Conservation (phyloP, 2,797 vertebrate genomes). For the Ibycter americanus region DNA sequence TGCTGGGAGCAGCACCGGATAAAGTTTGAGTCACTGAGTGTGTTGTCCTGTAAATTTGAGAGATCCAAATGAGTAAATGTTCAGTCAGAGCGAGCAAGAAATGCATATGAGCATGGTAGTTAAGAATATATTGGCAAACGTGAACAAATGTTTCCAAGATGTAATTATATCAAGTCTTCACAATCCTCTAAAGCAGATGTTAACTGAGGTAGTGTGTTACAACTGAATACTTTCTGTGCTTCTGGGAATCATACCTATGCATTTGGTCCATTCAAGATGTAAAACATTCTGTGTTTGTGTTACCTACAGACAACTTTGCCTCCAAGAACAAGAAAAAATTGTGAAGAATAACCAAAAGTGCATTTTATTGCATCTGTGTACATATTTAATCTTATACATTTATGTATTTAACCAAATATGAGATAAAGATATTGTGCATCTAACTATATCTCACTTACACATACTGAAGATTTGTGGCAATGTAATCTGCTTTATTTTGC, state of each 20-base stretch:
- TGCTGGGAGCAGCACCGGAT: accelerated
- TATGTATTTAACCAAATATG: background rate
- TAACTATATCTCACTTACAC: background rate
- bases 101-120: background rate
- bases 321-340: background rate
- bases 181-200: background rate
- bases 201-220: background rate
- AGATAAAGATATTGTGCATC: background rate
- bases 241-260: background rate
- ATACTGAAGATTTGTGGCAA: background rate
- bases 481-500: background rate
- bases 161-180: background rate
- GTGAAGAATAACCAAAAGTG: background rate
- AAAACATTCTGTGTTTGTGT: background rate
- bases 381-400: background rate
- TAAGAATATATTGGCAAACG: background rate
- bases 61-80: background rate
- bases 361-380: background rate
- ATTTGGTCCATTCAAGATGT: background rate
- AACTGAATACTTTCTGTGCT: background rate
- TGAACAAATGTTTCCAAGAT: background rate
- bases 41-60: background rate
- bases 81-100: background rate
- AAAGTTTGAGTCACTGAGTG: background rate
- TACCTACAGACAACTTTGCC: background rate